These are phyloP conservation scores for Mesorhabditis spiculigera DNA, from an alignment of 2,888 invertebrate species.

Conservation along the genomic window DNA sequence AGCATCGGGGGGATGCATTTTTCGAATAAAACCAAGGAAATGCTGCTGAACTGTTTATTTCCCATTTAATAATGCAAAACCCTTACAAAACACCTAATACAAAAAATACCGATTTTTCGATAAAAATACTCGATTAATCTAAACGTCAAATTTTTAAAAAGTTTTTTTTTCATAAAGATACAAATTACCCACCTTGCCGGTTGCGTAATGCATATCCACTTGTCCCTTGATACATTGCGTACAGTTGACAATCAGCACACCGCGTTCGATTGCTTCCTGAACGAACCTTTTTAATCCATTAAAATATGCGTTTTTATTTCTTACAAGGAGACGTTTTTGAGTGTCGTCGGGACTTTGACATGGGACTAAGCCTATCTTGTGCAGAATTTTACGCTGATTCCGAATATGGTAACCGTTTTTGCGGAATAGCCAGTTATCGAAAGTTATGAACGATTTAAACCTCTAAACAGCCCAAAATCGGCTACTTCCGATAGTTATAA, in stretches of 20 bases:
- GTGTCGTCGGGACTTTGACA: too few species aligned
- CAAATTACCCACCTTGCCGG: conserved; percentile 70
- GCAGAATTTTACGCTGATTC: too few species aligned
- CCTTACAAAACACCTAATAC: background rate
- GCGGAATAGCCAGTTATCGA: too few species aligned
- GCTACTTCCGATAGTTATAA: too few species aligned
- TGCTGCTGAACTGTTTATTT: conserved; percentile 7
- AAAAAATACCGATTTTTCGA: conserved; percentile 5
- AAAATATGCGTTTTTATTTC: background rate
- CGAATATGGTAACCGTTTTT: too few species aligned
- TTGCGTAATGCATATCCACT: conserved; percentile 78
- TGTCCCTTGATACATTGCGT: conserved; percentile 83
- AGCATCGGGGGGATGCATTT: background rate
- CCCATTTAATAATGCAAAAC: too few species aligned
- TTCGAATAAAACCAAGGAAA: background rate
- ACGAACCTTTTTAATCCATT: background rate
- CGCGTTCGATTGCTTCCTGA: conserved; percentile 62
- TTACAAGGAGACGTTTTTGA: background rate
- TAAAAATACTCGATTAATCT: background rate
- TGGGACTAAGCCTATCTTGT: too few species aligned
- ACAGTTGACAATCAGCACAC: conserved; percentile 83
- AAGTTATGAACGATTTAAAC: too few species aligned
- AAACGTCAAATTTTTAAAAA: background rate
- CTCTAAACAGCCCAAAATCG: too few species aligned
- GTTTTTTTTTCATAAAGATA: background rate